phyloP scores from a whole-genome alignment of 2,113 vertebrate species.

The Ctenomys sociabilis region DNA sequence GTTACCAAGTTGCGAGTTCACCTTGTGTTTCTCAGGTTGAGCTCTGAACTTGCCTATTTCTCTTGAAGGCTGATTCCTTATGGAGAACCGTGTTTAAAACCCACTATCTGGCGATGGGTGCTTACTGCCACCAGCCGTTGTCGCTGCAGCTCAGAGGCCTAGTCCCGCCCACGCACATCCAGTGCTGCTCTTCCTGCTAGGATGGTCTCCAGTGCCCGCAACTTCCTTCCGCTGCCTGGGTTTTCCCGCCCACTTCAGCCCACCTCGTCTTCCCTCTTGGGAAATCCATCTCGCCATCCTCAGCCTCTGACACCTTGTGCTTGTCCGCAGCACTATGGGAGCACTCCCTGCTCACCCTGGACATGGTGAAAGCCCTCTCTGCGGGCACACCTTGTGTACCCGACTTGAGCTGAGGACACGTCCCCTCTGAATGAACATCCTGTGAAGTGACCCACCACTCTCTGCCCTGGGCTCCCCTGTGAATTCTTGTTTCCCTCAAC shows the following conservation, averaged over 20 bases:
- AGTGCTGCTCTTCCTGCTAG: not conserved
- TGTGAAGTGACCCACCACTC: no score
- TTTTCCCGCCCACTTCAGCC: not conserved
- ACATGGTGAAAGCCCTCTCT: no score
- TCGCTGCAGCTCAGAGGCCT: not conserved
- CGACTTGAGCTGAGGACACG: not conserved
- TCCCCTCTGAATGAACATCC: not conserved
- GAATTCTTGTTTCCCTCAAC: not conserved
- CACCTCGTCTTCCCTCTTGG: not conserved
- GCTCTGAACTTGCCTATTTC: constrained; percentile 13
- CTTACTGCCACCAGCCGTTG: not conserved
- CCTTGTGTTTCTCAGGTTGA: not conserved
- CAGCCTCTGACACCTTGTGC: not conserved
- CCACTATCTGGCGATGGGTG: not conserved
- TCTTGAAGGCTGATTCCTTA: not conserved
- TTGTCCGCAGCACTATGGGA: not conserved
- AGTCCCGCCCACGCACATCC: fast-evolving
- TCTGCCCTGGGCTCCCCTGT: not conserved
- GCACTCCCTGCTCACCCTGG: not conserved
- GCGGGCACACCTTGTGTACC: not conserved
- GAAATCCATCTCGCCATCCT: not conserved
- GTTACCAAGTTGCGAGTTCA: not conserved
- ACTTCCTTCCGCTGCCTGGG: not conserved
- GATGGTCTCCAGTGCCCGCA: not conserved
- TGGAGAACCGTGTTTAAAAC: constrained; percentile 27